Base-by-base conservation (phyloP, 2,113 vertebrate species). In the Falco punctatus region DNA sequence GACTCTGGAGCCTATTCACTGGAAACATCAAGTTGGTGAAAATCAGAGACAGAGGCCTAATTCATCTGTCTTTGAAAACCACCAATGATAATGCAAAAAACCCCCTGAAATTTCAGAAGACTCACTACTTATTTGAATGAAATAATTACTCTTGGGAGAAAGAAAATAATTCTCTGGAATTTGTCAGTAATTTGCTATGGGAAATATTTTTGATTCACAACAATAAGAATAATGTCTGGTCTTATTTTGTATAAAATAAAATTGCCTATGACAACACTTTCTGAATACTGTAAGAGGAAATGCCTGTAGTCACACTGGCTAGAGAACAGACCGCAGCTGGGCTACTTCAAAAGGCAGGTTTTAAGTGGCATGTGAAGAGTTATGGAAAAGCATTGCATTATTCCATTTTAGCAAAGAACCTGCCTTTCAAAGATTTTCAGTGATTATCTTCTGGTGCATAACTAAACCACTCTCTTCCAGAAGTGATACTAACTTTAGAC, bases 41-140 rank as follows among this genome's bases (percentile, higher is more conserved):
- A 89, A 94, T 46, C 64, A 83, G 35, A 80, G 35, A 46, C 11
- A 58, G 71, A 42, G 48, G 38, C 32, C 20, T 84, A 81, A 81
- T 84, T 87, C 46, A 78, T 86, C 35, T 59, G n/a, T 35, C 73
- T 92, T 94, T 90, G 70, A 94, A 90, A 95, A 84, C 5, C 7
- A 67, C 38, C 23, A 28, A 35, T 8, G 28, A n/a, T 38, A 71
- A 59, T 40, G n/a, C 28, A 85, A 95, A 95, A 81, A 30, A 69
- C 24, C 52, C 15, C 15, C 44, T 65, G 28, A 52, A 88, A 85
- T 20, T 61, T 42, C 54, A 26, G 26, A 66, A 81, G 23, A 20
- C 8, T 51, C 13, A 42, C 38, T 80, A 69, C 52, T 71, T 66
- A 85, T 6, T 82, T 57, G 33, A 92, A 93, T 5, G 5, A 77